Evolutionary conservation across 2,888 invertebrate species (phyloP).

Genomic region (Osedax frankpressi): DNA sequence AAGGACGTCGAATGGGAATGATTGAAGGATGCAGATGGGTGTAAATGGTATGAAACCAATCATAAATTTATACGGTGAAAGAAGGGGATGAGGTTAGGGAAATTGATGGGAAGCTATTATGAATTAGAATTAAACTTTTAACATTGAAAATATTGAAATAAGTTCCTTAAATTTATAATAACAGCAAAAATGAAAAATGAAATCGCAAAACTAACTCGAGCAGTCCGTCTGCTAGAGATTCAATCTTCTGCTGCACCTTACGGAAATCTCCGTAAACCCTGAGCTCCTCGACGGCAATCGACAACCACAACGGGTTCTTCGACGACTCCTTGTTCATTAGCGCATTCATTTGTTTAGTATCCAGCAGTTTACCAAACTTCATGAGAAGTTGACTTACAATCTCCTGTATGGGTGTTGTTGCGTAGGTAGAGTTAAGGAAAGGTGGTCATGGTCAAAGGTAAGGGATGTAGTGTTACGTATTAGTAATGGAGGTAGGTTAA

Average conservation of each 20-base stretch:
- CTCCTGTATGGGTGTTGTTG: no score
- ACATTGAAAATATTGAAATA: no score
- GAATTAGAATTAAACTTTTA: no score
- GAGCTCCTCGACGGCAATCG: slow-evolving; percentile 43
- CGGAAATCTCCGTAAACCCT: slow-evolving; percentile 33
- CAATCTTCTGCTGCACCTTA: slow-evolving; percentile 36
- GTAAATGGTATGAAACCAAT: no score
- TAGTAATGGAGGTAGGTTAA: neutral
- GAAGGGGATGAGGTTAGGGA: no score
- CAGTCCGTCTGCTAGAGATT: slow-evolving; percentile 37
- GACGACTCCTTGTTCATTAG: slow-evolving; percentile 36
- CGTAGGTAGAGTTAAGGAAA: neutral
- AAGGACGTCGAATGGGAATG: no score
- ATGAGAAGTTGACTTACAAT: slow-evolving; percentile 35
- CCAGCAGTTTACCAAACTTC: slow-evolving; percentile 33
- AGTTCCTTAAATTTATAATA: no score
- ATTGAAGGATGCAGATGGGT: no score
- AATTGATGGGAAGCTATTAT: no score
- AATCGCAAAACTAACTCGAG: slow-evolving; percentile 33
- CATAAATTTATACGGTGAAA: no score
- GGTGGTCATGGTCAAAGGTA: neutral
- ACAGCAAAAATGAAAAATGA: neutral
- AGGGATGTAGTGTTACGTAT: neutral
- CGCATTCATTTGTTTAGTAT: slow-evolving; percentile 32
- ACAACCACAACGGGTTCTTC: slow-evolving; percentile 44